Conservation (phyloP, 2,113 vertebrate species). For the Kobus ellipsiprymnus region DNA sequence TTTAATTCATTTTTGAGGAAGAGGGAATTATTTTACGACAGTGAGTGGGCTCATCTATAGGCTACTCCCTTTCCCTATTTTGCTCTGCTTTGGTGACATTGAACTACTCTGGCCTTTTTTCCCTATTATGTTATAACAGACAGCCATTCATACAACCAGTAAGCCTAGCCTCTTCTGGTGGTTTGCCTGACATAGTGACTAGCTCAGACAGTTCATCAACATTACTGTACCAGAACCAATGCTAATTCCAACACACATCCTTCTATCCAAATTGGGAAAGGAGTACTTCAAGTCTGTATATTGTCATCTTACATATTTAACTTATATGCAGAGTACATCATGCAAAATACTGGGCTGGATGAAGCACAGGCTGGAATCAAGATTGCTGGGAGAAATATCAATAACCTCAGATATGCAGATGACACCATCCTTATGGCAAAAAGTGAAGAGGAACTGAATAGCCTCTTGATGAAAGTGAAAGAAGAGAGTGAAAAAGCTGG, state of each 20-base stretch:
- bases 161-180: neutral
- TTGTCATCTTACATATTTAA: neutral
- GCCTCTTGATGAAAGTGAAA: neutral
- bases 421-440: neutral
- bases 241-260: accelerated
- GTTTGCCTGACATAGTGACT: accelerated
- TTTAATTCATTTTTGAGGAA: neutral
- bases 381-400: neutral
- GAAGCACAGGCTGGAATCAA: neutral
- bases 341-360: neutral
- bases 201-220: accelerated
- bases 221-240: accelerated
- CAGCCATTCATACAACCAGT: neutral
- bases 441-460: neutral
- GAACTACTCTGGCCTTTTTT: neutral
- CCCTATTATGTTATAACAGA: neutral
- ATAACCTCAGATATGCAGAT: neutral
- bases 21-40: neutral
- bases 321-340: neutral
- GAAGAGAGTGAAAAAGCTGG: neutral
- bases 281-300: neutral
- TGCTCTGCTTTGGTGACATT: neutral
- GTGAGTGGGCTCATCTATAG: neutral
- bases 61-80: neutral
- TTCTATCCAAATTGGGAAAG: neutral